These are phyloP conservation scores for Chelonus insularis DNA, from an alignment of 1,140 invertebrate species.

Conservation along the genomic window DNA sequence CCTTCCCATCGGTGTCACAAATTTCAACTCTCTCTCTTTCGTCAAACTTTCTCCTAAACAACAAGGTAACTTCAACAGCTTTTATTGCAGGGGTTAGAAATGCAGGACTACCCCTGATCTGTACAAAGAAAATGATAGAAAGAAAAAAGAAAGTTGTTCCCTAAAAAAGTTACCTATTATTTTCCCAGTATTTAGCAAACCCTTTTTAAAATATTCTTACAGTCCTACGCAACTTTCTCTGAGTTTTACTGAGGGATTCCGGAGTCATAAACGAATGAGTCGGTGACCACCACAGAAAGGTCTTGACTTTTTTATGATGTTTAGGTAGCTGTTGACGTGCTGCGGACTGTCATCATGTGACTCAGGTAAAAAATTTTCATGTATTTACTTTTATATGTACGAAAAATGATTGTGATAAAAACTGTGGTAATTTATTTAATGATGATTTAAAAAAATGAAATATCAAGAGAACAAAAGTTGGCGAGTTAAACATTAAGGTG, in stretches of 20 bases:
- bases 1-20: conserved; percentile 37
- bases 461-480: conserved; percentile 6
- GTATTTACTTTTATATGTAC: conserved; percentile 20
- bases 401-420: neutral
- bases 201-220: conserved; percentile 42
- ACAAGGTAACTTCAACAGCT: conserved; percentile 35
- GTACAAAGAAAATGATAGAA: conserved; percentile 4
- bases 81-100: conserved; percentile 54
- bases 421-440: too few species aligned
- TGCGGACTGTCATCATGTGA: conserved; percentile 14
- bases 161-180: conserved; percentile 36
- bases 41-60: conserved; percentile 45
- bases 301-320: conserved; percentile 53
- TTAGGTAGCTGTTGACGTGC: conserved; percentile 42
- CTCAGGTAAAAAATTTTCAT: conserved; percentile 38
- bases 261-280: conserved; percentile 41
- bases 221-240: conserved; percentile 46
- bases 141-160: conserved; percentile 8
- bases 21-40: conserved; percentile 48
- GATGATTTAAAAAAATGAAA: conserved; percentile 25
- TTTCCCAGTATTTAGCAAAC: conserved; percentile 35
- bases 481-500: neutral
- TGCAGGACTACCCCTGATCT: neutral
- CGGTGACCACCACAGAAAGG: conserved; percentile 24
- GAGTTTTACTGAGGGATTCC: neutral